A percentile compares a stretch with the other conserved stretches of the same genome.
These are phyloP conservation scores for Drosophila kohkoa DNA, from an alignment of 1,140 invertebrate genomes.

Conservation along the genomic window DNA sequence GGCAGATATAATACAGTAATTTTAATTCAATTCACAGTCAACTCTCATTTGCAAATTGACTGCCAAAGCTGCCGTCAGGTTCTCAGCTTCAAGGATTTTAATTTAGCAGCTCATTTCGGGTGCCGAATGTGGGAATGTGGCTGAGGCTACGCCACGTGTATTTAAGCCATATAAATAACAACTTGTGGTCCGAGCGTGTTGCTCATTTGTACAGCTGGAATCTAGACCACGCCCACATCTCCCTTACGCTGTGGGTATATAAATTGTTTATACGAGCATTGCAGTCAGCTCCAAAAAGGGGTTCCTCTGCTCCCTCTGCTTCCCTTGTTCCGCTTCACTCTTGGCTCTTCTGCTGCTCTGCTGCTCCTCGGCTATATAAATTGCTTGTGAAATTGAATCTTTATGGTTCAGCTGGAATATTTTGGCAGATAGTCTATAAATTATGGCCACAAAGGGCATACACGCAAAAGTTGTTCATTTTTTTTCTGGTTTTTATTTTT, in stretches of 20 bases:
- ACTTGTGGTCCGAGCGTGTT: constrained; percentile 60
- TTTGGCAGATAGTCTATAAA: constrained; percentile 84
- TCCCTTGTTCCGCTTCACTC: no score
- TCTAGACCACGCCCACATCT: constrained; percentile 35
- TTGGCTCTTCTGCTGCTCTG: constrained; percentile 9
- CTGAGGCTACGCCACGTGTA: constrained; percentile 31
- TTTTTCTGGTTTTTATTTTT: constrained; percentile 15
- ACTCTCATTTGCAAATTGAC: constrained; percentile 39
- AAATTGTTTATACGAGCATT: constrained; percentile 50
- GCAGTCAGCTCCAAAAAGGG: constrained; percentile 47
- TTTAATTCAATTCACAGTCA: constrained; percentile 75
- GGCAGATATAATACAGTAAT: constrained; percentile 62
- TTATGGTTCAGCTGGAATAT: constrained; percentile 83
- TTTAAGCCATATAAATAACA: constrained; percentile 70
- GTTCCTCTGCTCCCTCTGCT: constrained; percentile 20
- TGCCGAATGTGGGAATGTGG: constrained; percentile 9
- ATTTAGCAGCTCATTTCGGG: constrained; percentile 51
- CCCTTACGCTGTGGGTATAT: constrained; percentile 28
- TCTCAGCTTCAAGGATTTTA: constrained; percentile 14
- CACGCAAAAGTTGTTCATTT: constrained; percentile 67
- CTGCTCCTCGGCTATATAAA: constrained; percentile 65
- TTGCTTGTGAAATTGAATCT: constrained; percentile 83
- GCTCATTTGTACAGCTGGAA: constrained; percentile 63
- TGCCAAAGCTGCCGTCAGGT: constrained; percentile 11
- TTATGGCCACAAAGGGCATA: constrained; percentile 82